Conservation (phyloP, 2,888 invertebrate genomes). For the Dicycla oo region DNA sequence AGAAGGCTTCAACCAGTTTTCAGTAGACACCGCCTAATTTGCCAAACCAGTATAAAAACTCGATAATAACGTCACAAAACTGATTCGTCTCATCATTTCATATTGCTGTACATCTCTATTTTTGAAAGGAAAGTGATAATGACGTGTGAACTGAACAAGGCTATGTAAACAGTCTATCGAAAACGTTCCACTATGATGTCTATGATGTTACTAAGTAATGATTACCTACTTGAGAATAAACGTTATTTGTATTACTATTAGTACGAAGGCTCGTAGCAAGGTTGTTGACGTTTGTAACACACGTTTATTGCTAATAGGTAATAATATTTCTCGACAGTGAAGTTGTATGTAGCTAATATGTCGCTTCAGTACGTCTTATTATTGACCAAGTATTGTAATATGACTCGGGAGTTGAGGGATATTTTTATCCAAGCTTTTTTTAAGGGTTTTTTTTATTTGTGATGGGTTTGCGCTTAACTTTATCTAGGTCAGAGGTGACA, state of each 20-base stretch:
- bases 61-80: slow-evolving; percentile 14
- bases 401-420: neutral
- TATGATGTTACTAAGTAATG: slow-evolving; percentile 17
- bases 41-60: slow-evolving; percentile 9
- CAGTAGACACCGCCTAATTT: neutral
- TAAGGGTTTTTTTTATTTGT: too few species aligned
- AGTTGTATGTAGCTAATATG: slow-evolving; percentile 13
- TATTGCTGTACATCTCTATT: slow-evolving; percentile 58
- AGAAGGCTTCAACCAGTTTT: neutral
- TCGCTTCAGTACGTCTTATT: slow-evolving; percentile 21
- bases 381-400: neutral
- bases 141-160: slow-evolving; percentile 32
- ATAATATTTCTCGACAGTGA: slow-evolving; percentile 42
- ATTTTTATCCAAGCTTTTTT: neutral
- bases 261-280: slow-evolving; percentile 54
- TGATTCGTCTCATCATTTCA: slow-evolving; percentile 10
- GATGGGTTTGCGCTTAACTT: too few species aligned
- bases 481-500: too few species aligned
- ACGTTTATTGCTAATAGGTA: slow-evolving; percentile 41
- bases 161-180: slow-evolving; percentile 48
- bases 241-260: slow-evolving; percentile 51
- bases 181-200: slow-evolving; percentile 58
- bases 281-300: slow-evolving; percentile 54
- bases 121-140: slow-evolving; percentile 52
- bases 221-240: slow-evolving; percentile 33